Conservation (phyloP, 1,140 invertebrate species). For the Bradysia coprophila region DNA sequence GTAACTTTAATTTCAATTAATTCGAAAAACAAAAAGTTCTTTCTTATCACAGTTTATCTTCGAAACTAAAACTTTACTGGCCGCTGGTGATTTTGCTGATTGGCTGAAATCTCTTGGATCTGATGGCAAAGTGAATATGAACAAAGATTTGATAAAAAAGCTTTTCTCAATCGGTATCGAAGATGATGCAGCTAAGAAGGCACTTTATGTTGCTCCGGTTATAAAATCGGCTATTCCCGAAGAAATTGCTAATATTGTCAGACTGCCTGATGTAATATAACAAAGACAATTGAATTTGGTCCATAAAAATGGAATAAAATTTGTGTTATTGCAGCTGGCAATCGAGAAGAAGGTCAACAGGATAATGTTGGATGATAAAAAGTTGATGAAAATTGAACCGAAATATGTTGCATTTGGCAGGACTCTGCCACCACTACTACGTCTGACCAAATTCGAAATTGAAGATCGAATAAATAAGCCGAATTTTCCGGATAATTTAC, state of each 20-base stretch:
- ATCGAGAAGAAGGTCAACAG: background rate
- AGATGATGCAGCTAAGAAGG: background rate
- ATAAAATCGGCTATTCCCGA: background rate
- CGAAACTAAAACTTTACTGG: too few species aligned
- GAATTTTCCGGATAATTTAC: background rate
- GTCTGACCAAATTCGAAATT: background rate
- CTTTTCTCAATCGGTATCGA: background rate
- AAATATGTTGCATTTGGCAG: background rate
- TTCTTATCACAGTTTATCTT: background rate
- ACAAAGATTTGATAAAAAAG: background rate
- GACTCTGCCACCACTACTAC: background rate
- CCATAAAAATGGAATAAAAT: background rate
- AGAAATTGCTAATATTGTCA: background rate
- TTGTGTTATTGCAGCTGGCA: background rate
- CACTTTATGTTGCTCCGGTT: background rate
- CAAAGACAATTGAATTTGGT: too few species aligned
- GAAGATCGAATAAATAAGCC: background rate
- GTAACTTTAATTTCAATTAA: background rate
- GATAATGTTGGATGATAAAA: background rate
- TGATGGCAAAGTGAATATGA: background rate
- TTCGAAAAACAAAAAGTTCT: background rate
- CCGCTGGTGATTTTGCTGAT: background rate
- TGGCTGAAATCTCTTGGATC: background rate
- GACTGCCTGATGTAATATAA: background rate
- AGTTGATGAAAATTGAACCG: background rate